Evolutionary conservation across 2,797 vertebrate species (phyloP).

Genomic region (Clarias pachynema): DNA sequence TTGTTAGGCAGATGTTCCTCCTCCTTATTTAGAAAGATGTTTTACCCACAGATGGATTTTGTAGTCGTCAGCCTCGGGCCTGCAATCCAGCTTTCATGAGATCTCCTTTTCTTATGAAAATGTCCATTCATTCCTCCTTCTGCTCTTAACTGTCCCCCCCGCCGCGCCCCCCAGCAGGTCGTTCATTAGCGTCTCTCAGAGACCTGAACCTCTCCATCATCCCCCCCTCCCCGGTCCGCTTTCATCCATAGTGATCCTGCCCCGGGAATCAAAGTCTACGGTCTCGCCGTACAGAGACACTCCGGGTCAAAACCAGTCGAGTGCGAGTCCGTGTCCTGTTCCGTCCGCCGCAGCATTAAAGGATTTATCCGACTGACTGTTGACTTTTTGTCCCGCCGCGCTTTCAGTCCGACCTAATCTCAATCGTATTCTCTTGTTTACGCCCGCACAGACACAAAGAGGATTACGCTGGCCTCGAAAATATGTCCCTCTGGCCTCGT

Average conservation of each 20-base stretch:
- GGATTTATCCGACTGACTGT: neutral
- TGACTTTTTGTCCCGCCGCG: constrained; percentile 12
- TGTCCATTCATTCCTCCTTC: neutral
- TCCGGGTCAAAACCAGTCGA: neutral
- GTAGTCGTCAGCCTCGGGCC: constrained; percentile 2
- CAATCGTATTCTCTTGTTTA: constrained; percentile 43
- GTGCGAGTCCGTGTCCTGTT: neutral
- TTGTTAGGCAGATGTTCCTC: constrained; percentile 38
- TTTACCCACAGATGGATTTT: constrained; percentile 22
- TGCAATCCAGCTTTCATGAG: constrained; percentile 24
- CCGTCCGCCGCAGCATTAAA: neutral
- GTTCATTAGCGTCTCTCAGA: neutral
- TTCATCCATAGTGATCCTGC: neutral
- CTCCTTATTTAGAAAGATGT: constrained; percentile 38
- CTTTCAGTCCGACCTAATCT: constrained; percentile 39
- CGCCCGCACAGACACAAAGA: constrained; percentile 41
- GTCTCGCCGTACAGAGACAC: neutral
- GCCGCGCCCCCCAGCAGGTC: neutral
- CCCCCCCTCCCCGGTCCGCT: too few relatives aligned
- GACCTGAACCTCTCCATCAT: neutral
- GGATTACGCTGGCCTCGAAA: constrained; percentile 45
- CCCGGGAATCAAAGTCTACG: neutral
- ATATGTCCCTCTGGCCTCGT: constrained; percentile 45
- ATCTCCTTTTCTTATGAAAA: constrained; percentile 31
- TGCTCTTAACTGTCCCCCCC: constrained; percentile 6